These are phyloP conservation scores for Neelides folsomi DNA, from an alignment of 2,888 invertebrate species.

Conservation along the genomic window DNA sequence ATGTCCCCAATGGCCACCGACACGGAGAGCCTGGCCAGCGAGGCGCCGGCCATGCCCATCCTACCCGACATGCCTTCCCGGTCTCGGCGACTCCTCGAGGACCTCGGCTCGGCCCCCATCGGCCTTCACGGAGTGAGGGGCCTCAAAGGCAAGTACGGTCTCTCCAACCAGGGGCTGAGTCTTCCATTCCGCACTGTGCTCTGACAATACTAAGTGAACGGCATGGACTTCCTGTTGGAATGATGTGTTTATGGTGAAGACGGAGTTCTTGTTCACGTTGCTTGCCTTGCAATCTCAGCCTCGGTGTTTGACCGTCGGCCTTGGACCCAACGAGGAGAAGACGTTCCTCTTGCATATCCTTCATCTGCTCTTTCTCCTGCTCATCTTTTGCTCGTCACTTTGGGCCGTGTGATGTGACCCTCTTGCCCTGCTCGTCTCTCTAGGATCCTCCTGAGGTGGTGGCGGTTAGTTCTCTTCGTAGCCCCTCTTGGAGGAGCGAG, in stretches of 20 bases:
- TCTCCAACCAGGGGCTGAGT: slow-evolving; percentile 30
- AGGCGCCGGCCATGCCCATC: slow-evolving; percentile 45
- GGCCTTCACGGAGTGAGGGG: slow-evolving; percentile 12
- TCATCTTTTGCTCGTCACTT: neutral
- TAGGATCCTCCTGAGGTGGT: no score
- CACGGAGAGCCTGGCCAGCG: slow-evolving; percentile 36
- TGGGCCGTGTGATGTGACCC: neutral
- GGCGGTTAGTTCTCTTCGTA: neutral
- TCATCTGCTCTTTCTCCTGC: neutral
- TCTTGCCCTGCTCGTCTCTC: neutral
- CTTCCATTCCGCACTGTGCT: slow-evolving; percentile 34
- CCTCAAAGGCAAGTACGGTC: slow-evolving; percentile 34
- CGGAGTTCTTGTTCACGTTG: neutral
- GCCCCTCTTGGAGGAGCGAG: neutral
- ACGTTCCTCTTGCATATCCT: slow-evolving; percentile 1
- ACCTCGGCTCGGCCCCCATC: slow-evolving; percentile 36
- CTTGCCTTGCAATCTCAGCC: slow-evolving; percentile 1
- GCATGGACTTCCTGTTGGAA: slow-evolving; percentile 8
- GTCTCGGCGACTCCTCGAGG: slow-evolving; percentile 43
- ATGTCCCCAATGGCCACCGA: slow-evolving; percentile 40
- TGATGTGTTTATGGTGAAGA: slow-evolving; percentile 11
- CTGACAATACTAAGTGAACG: slow-evolving; percentile 28
- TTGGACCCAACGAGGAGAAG: neutral
- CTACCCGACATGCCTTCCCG: slow-evolving; percentile 45
- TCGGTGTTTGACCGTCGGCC: neutral